Evolutionary conservation across 2,797 vertebrate genomes (phyloP), one percentile per base, ranked within the genome.

Genomic region (Antrozous pallidus): DNA sequence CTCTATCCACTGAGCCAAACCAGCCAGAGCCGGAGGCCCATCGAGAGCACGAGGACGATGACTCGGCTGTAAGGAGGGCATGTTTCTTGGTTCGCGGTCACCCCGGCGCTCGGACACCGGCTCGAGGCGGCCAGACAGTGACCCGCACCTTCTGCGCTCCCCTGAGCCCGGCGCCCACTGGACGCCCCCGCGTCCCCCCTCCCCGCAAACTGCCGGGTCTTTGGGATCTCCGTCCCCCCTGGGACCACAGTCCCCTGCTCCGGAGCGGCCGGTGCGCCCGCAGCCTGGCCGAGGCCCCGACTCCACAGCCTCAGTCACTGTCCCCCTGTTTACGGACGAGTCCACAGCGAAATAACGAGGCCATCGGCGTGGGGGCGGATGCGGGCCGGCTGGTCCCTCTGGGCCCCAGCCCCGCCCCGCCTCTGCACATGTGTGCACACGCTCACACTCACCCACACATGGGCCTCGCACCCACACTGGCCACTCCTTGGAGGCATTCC

Each of bases 101-200:
- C 36, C 1, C 0, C 18, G 79, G 33, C 3, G 4, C 56, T 49
- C 0, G 2, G 33, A 26, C 8, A 49, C 17, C 24, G 73, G 73
- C 24, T 56, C 24, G 4, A 26, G 10, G 28, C 65, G 49, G 73
- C 51, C 47, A 28, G 1, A 26, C 40, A 10, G 6, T 26, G 56
- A 54, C 11, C 4, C 2, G 5, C 13, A 2, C 26, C 12, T 5
- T 20, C 18, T 1, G 58, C 9, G n/a, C 47, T 75, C 79, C 36
- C 16, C 14, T 22, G 77, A 40, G 54, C 31, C 42, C 6, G 65
- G 56, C 11, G 56, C 26, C 24, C 2, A 5, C 56, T 5, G 24
- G 24, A 28, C 54, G 24, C 24, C 54, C 54, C 65, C 8, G 49
- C 20, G 17, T 8, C 54, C 54, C 22, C 24, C 8, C 51, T 14